A percentile compares a stretch with the other conserved stretches of the same genome.
These are phyloP conservation scores for Sarotherodon lohbergeri DNA, from an alignment of 2,113 vertebrate genomes.

Conservation along the genomic window DNA sequence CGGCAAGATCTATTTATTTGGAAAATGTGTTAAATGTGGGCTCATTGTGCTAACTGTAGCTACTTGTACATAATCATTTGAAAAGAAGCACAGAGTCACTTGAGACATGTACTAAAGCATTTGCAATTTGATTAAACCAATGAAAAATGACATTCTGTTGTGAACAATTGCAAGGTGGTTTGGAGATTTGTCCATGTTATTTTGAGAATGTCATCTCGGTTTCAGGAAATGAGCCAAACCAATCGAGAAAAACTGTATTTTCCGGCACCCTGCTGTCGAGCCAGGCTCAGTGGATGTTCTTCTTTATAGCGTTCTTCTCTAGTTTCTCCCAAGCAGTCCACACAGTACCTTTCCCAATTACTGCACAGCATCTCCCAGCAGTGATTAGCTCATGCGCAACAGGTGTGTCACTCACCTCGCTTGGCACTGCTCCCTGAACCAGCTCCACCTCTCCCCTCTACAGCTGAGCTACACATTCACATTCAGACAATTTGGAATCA, in stretches of 20 bases:
- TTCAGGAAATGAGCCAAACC: too few species aligned
- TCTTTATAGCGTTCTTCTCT: neutral
- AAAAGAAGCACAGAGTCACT: too few species aligned
- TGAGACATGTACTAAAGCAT: too few species aligned
- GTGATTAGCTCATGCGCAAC: neutral
- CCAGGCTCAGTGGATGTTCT: neutral
- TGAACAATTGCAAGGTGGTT: too few species aligned
- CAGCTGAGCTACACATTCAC: neutral
- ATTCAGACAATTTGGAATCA: neutral
- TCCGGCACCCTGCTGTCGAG: fast-evolving
- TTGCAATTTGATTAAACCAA: too few species aligned
- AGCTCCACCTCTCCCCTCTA: neutral
- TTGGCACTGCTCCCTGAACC: neutral
- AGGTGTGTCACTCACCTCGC: neutral
- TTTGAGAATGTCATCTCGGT: too few species aligned
- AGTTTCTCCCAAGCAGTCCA: neutral
- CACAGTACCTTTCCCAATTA: neutral
- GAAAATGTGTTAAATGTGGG: too few species aligned
- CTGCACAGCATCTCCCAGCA: neutral
- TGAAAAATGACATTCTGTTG: too few species aligned
- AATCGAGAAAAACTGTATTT: neutral
- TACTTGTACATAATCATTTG: too few species aligned
- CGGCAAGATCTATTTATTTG: too few species aligned
- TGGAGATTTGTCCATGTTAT: too few species aligned
- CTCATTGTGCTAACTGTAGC: too few species aligned